Conservation (phyloP, 2,797 vertebrate species). For the Nasua narica region DNA sequence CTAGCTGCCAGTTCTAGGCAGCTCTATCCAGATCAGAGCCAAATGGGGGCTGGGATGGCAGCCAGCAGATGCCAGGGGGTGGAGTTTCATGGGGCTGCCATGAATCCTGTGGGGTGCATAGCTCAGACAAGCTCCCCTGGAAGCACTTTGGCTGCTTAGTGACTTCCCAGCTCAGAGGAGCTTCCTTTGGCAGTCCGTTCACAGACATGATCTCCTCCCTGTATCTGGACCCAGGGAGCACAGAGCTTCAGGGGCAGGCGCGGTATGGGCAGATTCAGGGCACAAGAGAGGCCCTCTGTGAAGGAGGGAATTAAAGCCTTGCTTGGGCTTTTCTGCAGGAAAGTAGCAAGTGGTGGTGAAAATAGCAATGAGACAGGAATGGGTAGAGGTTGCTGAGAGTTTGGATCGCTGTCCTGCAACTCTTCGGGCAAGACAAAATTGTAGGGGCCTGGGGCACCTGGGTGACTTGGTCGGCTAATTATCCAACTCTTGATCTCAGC, state of each 20-base stretch:
- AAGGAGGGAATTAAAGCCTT: background rate
- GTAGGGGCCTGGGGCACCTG: background rate
- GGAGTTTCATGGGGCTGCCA: background rate
- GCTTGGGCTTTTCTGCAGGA: background rate
- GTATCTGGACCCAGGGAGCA: conserved; percentile 77
- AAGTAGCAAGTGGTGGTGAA: background rate
- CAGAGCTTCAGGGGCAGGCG: background rate
- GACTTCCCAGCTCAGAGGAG: conserved; percentile 87
- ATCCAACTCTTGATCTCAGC: background rate
- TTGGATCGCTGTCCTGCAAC: background rate
- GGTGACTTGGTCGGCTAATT: background rate
- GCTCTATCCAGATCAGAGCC: background rate
- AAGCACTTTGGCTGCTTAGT: conserved; percentile 87
- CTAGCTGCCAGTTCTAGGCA: background rate
- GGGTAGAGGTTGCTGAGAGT: background rate
- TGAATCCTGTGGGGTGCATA: conserved; percentile 81
- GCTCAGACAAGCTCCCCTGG: conserved; percentile 85
- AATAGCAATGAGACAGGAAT: background rate
- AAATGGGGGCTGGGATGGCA: background rate
- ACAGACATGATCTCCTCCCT: conserved; percentile 87
- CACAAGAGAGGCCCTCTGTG: background rate
- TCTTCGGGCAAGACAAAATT: background rate
- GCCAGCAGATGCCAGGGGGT: too few species aligned
- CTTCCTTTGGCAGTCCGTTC: conserved; percentile 82
- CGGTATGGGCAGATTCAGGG: background rate